phyloP scores from a whole-genome alignment of 2,888 invertebrate species.

The Poecilobothrus nobilitatus region DNA sequence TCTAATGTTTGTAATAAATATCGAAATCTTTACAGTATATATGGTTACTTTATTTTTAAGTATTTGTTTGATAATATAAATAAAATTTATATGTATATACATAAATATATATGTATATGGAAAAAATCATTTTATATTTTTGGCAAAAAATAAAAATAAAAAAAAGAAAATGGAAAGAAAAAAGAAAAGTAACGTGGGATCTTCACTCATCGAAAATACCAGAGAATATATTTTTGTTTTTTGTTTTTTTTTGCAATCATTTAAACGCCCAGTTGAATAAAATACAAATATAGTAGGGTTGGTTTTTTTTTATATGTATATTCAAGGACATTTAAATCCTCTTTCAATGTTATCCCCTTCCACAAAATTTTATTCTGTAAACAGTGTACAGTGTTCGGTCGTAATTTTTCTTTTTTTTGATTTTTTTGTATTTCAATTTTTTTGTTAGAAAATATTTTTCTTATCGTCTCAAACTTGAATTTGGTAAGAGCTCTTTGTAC shows the following conservation, averaged over 20 bases:
- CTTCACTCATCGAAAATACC: background rate
- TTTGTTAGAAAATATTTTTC: background rate
- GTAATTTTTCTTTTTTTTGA: background rate
- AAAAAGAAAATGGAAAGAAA: no score
- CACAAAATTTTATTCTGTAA: no score
- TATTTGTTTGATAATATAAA: no score
- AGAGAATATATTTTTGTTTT: background rate
- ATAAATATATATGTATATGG: no score
- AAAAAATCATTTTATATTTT: no score
- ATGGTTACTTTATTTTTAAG: no score
- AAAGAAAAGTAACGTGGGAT: no score
- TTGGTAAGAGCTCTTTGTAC: background rate
- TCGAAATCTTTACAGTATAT: no score
- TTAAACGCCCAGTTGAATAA: background rate
- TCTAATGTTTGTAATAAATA: no score
- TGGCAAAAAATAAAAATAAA: no score
- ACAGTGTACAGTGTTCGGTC: background rate
- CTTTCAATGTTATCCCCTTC: background rate
- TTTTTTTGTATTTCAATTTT: background rate
- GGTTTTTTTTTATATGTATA: background rate
- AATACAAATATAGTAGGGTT: background rate
- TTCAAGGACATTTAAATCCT: slow-evolving; percentile 4
- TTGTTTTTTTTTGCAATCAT: background rate
- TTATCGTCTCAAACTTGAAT: background rate
- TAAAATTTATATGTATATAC: no score